Percentiles rank a stretch among this genome's conserved stretches.
phyloP scores from a whole-genome alignment of 2,888 invertebrate genomes.

The Mesorhabditis sp. region DNA sequence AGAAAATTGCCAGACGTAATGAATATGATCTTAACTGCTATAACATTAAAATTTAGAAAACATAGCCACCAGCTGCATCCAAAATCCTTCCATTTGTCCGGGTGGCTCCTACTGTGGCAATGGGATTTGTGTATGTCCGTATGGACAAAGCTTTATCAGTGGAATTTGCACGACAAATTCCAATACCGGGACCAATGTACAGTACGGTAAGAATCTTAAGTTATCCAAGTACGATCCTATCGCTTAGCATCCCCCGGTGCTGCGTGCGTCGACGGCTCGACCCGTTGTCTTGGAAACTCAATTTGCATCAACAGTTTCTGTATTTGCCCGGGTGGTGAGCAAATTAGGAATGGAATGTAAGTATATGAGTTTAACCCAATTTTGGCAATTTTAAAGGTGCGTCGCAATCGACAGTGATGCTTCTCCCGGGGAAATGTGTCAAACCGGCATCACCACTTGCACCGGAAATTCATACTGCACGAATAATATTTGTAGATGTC shows the following conservation, averaged over 20 bases:
- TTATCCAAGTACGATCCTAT: background rate
- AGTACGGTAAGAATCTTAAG: conserved; percentile 12
- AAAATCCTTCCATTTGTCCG: conserved; percentile 22
- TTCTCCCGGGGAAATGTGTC: conserved; percentile 48
- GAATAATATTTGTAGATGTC: conserved; percentile 48
- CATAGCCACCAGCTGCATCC: conserved; percentile 12
- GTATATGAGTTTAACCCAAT: conserved; percentile 14
- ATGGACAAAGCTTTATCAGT: conserved; percentile 13
- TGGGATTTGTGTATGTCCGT: conserved; percentile 27
- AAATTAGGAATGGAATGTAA: conserved; percentile 41
- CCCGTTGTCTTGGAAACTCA: conserved; percentile 50
- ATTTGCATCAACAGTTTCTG: conserved; percentile 53
- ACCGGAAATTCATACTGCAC: conserved; percentile 49
- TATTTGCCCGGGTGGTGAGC: conserved; percentile 54
- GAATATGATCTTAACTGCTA: background rate
- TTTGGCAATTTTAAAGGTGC: conserved; percentile 15
- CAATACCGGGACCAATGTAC: background rate
- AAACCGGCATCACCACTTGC: conserved; percentile 45
- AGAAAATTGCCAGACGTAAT: conserved; percentile 1
- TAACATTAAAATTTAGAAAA: conserved; percentile 5
- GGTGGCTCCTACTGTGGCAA: conserved; percentile 29
- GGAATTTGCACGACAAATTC: conserved; percentile 8
- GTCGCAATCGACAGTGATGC: conserved; percentile 33
- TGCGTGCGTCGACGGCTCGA: conserved; percentile 29
- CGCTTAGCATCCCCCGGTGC: conserved; percentile 46